Percentiles rank a stretch among this genome's conserved stretches.
Evolutionary conservation across 2,113 vertebrate species (phyloP).

Genomic region (Morone saxatilis): DNA sequence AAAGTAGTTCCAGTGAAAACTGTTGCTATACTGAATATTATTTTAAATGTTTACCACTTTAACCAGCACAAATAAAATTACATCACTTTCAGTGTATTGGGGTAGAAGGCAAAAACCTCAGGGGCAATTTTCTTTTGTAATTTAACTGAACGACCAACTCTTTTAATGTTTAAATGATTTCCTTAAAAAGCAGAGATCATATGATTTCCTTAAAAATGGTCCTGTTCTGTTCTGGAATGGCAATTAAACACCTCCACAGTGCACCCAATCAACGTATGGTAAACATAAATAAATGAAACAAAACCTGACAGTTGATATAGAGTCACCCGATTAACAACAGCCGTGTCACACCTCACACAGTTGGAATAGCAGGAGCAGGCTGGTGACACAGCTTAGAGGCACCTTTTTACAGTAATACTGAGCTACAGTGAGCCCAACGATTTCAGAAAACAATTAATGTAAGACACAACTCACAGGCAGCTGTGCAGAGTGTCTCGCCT

Average conservation of each 20-base stretch:
- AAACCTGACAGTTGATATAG: neutral
- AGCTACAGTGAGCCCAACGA: neutral
- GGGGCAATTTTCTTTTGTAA: too few relatives aligned
- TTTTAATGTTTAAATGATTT: too few relatives aligned
- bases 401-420: conserved; percentile 8
- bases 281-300: neutral
- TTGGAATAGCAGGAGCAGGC: neutral
- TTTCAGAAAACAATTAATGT: conserved; percentile 53
- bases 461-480: conserved; percentile 45
- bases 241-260: neutral
- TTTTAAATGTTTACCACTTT: too few relatives aligned
- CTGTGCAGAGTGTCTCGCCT: conserved; percentile 49
- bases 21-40: too few relatives aligned
- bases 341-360: neutral
- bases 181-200: too few relatives aligned
- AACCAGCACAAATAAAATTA: too few relatives aligned
- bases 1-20: too few relatives aligned
- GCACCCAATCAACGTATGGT: neutral
- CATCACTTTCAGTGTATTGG: too few relatives aligned
- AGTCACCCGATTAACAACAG: neutral
- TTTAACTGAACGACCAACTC: too few relatives aligned
- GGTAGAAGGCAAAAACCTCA: too few relatives aligned
- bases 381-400: conserved; percentile 5
- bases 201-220: too few relatives aligned
- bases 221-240: neutral